phyloP scores from a whole-genome alignment of 2,797 vertebrate species.

The Nothura maculosa region DNA sequence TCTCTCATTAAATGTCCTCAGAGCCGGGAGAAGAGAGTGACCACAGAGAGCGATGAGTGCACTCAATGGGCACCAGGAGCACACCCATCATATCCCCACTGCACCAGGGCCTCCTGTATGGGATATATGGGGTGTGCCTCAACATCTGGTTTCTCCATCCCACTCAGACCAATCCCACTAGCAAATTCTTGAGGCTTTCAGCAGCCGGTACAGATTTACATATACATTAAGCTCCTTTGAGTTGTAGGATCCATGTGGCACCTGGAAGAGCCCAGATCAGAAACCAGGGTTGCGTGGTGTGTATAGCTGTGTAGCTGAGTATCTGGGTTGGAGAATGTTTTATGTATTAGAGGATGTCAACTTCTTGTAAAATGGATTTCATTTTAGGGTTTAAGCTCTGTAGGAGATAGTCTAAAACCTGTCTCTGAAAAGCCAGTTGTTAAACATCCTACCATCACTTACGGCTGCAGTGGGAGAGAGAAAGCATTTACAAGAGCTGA shows the following conservation, averaged over 20 bases:
- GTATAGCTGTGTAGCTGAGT: not conserved
- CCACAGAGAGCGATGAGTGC: not conserved
- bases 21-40: not conserved
- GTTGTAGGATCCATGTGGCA: not conserved
- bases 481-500: not conserved
- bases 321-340: not conserved
- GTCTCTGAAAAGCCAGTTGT: not conserved
- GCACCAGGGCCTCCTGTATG: rapidly evolving
- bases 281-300: not conserved
- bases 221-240: not conserved
- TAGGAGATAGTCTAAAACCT: not conserved
- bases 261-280: not conserved
- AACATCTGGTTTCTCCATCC: not conserved
- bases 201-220: not conserved
- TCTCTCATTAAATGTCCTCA: not conserved
- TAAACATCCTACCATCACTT: not conserved
- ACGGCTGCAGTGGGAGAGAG: not conserved
- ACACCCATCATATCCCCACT: not conserved
- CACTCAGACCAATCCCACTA: not conserved
- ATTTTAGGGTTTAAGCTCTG: not conserved
- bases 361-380: not conserved
- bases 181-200: not conserved
- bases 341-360: not conserved
- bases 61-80: not conserved
- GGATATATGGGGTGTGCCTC: not conserved